A percentile compares a stretch with the other conserved stretches of the same genome.
Conservation (phyloP, 92 coral and sea anemone species). For the Epizoanthus fatuus region DNA sequence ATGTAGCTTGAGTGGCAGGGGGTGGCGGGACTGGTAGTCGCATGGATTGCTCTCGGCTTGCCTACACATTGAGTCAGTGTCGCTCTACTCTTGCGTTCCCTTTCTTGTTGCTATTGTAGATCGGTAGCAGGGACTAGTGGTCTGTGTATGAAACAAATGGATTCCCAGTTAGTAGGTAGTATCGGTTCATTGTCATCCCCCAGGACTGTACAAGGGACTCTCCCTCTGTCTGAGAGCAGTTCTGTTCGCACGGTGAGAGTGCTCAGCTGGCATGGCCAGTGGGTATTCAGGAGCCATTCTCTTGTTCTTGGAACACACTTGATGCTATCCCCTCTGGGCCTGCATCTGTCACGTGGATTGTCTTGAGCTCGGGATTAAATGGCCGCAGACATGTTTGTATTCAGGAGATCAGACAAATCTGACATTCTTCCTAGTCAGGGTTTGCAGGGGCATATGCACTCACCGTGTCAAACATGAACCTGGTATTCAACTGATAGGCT, state of each 20-base stretch:
- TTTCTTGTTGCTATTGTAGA: no score
- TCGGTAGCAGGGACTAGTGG: slow-evolving; percentile 35
- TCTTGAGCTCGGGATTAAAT: slow-evolving; percentile 2
- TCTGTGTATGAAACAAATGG: slow-evolving; percentile 5
- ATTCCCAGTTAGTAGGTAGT: slow-evolving; percentile 3
- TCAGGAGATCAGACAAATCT: no score
- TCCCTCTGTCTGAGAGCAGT: background rate
- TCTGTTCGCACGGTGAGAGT: slow-evolving; percentile 7
- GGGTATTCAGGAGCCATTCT: background rate
- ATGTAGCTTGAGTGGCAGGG: slow-evolving; percentile 21
- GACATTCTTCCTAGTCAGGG: no score
- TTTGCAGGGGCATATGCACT: no score
- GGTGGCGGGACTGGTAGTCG: no score
- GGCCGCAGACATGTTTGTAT: background rate
- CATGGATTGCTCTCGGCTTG: slow-evolving; percentile 11
- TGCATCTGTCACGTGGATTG: no score
- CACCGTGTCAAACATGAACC: no score
- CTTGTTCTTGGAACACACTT: slow-evolving; percentile 18
- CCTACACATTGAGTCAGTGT: slow-evolving; percentile 15
- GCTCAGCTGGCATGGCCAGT: slow-evolving; percentile 14
- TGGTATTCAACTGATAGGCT: no score
- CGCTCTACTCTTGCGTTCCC: slow-evolving; percentile 17
- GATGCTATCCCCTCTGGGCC: slow-evolving; percentile 21
- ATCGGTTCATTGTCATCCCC: no score
- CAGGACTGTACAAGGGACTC: slow-evolving; percentile 5